phyloP scores from a whole-genome alignment of 2,888 invertebrate genomes.

The Acanthoscelides obtectus region DNA sequence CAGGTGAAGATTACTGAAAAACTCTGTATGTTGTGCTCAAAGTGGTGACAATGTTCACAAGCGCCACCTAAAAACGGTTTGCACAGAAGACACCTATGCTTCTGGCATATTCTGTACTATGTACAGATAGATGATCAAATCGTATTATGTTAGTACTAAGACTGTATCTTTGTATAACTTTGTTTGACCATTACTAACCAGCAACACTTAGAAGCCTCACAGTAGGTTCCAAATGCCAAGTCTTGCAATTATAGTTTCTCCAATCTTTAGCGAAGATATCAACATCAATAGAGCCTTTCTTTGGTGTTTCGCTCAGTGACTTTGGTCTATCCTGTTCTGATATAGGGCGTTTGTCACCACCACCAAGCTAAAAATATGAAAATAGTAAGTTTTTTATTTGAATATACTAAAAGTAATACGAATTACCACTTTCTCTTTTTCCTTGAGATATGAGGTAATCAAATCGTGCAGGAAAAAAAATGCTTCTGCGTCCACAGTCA shows the following conservation, averaged over 20 bases:
- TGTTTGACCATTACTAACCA: conserved; percentile 57
- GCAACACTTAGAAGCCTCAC: conserved; percentile 59
- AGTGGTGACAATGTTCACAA: no score
- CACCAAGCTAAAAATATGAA: conserved; percentile 28
- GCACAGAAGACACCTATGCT: no score
- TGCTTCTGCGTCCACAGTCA: conserved; percentile 96
- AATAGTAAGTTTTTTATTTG: not conserved
- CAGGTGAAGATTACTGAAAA: no score
- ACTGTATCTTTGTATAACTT: no score
- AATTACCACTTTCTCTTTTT: conserved; percentile 77
- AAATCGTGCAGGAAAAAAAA: conserved; percentile 97
- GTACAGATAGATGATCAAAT: no score
- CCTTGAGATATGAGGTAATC: conserved; percentile 91
- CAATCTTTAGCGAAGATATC: conserved; percentile 77
- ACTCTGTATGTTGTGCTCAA: no score
- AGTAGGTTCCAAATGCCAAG: conserved; percentile 95
- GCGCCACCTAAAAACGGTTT: no score
- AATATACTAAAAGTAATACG: not conserved
- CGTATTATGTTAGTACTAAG: no score
- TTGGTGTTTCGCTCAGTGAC: conserved; percentile 28
- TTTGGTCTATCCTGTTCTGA: conserved; percentile 31
- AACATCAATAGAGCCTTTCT: conserved; percentile 45
- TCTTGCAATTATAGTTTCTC: conserved; percentile 87
- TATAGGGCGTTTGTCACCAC: conserved; percentile 31
- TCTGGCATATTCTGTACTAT: no score